Evolutionary conservation across 1,140 invertebrate species (phyloP), one percentile per base, ranked within the genome.

Genomic region (Phthorimaea operculella): DNA sequence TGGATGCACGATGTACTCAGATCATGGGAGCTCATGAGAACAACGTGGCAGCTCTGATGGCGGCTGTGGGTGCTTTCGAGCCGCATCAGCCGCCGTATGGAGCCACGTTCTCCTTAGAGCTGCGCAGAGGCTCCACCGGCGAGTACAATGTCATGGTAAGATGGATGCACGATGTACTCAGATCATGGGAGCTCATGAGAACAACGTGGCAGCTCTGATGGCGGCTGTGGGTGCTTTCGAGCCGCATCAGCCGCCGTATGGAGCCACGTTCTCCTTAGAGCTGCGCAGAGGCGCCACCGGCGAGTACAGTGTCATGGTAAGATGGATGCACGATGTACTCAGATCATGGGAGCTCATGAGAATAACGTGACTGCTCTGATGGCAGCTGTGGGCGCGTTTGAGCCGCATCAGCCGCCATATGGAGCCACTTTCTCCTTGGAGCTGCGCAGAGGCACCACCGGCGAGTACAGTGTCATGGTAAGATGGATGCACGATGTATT

Each of bases 181-280:
- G n/a, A n/a, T n/a, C n/a, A n/a, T n/a, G n/a, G n/a, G n/a, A n/a
- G 89, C 85, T 9, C 92, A 94, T 70, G 93, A 94, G 70, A 90
- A 90, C 48, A 92, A 91, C 21, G 80, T 94, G 4, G 87, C 89
- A 1, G 88, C 88, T n/a, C 60, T 93, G 8, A 82, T 94, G 59
- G 78, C 87, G 11, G 87, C 89, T 0, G 71, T 93, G 12, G 86
- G 87, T 6, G 86, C 91, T 0, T 94, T 89, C 68, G 79, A 91
- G 49, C 74, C 86, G 1, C 87, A 88, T 39, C 83, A 88, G 52
- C 89, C 89, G 0, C 78, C 79, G 36, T 90, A 88, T 62, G 87
- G 87, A 0, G 76, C 88, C 11, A 85, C 86, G 3, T 76, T 79
- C 53, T 74, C 80, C 0, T 57, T 87, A 16, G 85, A 87, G 57